These are phyloP conservation scores for Tenodera sinensis DNA, from an alignment of 2,888 invertebrate species.

Conservation along the genomic window DNA sequence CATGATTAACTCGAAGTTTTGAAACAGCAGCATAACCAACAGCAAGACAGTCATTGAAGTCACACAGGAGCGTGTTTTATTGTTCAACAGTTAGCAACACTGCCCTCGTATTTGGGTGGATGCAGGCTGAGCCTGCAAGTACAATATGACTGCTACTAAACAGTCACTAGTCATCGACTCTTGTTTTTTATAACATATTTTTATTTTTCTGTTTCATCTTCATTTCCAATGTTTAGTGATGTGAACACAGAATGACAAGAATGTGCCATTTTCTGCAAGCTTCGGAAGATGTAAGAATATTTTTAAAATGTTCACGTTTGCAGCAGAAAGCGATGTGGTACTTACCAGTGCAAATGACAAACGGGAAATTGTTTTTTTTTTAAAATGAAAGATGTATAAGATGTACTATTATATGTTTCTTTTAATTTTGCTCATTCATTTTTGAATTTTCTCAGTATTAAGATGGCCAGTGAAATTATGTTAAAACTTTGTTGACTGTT, in stretches of 20 bases:
- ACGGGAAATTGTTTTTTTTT: neutral
- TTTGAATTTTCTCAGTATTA: neutral
- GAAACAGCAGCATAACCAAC: too few species aligned
- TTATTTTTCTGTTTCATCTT: neutral
- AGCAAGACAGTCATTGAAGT: too few species aligned
- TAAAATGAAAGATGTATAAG: neutral
- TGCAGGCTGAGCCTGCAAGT: neutral
- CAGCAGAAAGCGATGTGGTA: neutral
- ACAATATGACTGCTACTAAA: neutral
- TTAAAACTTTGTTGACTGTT: neutral
- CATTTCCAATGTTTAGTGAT: neutral
- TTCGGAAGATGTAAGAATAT: neutral
- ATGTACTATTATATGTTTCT: neutral
- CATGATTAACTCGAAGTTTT: too few species aligned
- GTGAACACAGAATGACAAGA: neutral
- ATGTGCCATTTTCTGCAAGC: conserved; percentile 15
- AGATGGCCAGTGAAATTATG: neutral
- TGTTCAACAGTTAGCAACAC: neutral
- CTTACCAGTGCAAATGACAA: neutral
- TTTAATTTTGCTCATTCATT: neutral
- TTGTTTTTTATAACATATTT: neutral
- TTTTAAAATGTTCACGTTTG: neutral
- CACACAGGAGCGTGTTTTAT: too few species aligned
- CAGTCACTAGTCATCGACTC: neutral
- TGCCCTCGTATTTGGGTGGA: neutral